phyloP scores from a whole-genome alignment of 2,113 vertebrate genomes.

The Nothoprocta pentlandii region DNA sequence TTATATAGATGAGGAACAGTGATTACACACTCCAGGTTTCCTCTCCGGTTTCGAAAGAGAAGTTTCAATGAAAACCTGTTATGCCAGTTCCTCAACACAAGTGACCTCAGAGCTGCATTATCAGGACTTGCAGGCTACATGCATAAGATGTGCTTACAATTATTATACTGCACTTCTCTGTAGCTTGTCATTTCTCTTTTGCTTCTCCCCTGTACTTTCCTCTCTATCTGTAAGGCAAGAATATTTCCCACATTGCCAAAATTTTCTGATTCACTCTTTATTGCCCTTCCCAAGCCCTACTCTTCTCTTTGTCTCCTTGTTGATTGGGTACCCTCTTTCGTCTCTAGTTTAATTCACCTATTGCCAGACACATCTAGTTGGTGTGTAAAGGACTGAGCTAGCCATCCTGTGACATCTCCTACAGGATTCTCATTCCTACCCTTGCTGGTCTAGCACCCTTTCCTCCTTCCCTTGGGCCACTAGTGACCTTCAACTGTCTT shows the following conservation, averaged over 20 bases:
- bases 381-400: rapidly evolving
- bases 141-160: rapidly evolving
- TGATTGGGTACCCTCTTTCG: background rate
- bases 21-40: background rate
- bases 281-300: background rate
- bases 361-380: rapidly evolving
- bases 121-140: background rate
- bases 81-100: background rate
- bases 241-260: background rate
- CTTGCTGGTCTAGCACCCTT: rapidly evolving
- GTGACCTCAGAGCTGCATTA: background rate
- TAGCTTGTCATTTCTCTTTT: background rate
- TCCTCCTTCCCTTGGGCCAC: background rate
- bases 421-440: background rate
- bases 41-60: slow-evolving; percentile 11
- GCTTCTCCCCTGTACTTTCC: rapidly evolving
- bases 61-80: slow-evolving; percentile 53
- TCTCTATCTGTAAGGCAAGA: background rate
- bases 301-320: background rate
- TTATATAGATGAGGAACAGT: background rate
- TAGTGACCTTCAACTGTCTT: background rate
- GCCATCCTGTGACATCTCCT: background rate
- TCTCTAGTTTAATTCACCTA: background rate
- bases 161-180: background rate
- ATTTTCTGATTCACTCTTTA: background rate